Evolutionary conservation across 2,797 vertebrate genomes (phyloP), one percentile per base, ranked within the genome.

Genomic region (Peromyscus eremicus): DNA sequence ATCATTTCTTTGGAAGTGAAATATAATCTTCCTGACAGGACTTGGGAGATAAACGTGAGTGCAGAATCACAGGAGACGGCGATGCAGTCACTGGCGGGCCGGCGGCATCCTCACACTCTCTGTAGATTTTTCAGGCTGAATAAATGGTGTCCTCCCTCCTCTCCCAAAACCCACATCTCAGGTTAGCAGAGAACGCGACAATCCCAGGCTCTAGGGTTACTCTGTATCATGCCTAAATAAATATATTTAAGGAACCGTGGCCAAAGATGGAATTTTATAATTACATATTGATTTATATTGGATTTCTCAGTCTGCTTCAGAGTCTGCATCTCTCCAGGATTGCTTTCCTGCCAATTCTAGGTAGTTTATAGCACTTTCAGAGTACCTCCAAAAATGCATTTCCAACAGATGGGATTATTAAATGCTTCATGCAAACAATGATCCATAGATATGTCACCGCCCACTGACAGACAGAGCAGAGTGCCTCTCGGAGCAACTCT

Each of bases 401-500:
- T 92, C 77, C 84, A 95, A 95, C 95, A 98, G 91, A 96, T 97
- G 97, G 96, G 92, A 89, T 96, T 96, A 97, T 97, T 96, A 95
- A 96, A 94, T 70, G 64, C 94, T 92, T 68, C 92, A 57, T 87
- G 92, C 96, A 94, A 98, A 97, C 96, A 97, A 90, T 94, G 95
- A 98, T 92, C 97, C 96, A 85, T 93, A 94, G 95, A 92, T 68
- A 68, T n/a, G 96, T 83, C 62, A 40, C 92, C 91, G 70, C 97
- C 96, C 92, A 95, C 95, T 52, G 83, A 80, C 0, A 97, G 81
- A 97, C 89, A 96, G 95, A 96, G 95, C 70, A 23, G 80, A 75
- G 60, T 40, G 57, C 89, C 68, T 94, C 88, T 81, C 46, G 77
- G 76, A 49, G 75, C 46, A 34, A 60, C 55, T 95, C 80, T 94